These are phyloP conservation scores for Galaxias olidus DNA, from an alignment of 2,797 vertebrate genomes.

Conservation along the genomic window DNA sequence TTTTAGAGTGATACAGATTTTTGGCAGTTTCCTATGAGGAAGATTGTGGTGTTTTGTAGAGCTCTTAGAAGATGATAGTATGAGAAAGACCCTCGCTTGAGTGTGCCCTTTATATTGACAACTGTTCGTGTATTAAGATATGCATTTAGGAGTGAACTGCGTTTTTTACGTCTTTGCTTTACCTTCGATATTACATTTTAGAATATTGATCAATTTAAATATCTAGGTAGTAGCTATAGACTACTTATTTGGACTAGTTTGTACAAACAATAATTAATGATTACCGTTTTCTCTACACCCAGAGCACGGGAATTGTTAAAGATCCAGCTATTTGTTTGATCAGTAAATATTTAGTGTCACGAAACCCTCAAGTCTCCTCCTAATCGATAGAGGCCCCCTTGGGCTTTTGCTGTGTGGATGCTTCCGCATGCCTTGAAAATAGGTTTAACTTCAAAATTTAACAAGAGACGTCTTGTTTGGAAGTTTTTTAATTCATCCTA, in stretches of 20 bases:
- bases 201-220: conserved; percentile 83
- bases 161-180: conserved; percentile 30
- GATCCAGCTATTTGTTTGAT: conserved; percentile 91
- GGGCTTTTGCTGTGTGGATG: conserved; percentile 79
- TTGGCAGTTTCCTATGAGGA: too few species aligned
- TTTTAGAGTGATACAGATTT: too few species aligned
- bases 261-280: conserved; percentile 95
- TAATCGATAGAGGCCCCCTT: conserved; percentile 89
- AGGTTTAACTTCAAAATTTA: too few species aligned
- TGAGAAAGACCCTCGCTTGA: too few species aligned
- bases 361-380: conserved; percentile 86
- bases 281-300: conserved; percentile 84
- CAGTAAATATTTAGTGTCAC: conserved; percentile 98
- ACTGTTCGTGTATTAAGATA: too few species aligned
- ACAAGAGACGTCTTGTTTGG: too few species aligned
- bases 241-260: conserved; percentile 89
- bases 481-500: too few species aligned
- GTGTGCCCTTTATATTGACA: too few species aligned
- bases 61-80: too few species aligned
- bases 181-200: conserved; percentile 26
- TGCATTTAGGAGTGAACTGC: conserved; percentile 31
- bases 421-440: conserved; percentile 63
- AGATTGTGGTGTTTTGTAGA: too few species aligned
- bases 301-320: conserved; percentile 87
- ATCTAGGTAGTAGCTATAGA: conserved; percentile 68